A percentile compares a stretch with the other conserved stretches of the same genome.
phyloP scores from a whole-genome alignment of 2,888 invertebrate genomes.

The Bimastos eiseni region DNA sequence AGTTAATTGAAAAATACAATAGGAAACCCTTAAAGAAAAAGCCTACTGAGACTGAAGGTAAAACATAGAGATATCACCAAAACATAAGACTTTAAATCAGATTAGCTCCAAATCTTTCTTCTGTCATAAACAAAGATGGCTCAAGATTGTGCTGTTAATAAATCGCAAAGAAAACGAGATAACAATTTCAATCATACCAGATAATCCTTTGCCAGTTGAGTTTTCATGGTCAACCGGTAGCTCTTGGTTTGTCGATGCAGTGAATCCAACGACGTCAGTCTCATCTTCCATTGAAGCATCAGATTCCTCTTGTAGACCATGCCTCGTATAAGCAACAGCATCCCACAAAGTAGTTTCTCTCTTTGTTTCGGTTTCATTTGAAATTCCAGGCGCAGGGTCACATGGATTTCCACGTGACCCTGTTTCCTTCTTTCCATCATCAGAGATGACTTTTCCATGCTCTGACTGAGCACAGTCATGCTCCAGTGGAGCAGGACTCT shows the following conservation, averaged over 20 bases:
- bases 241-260: not conserved
- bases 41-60: not conserved
- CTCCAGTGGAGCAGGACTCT: not conserved
- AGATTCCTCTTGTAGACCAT: not conserved
- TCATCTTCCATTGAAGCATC: not conserved
- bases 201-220: not conserved
- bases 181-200: not conserved
- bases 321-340: not conserved
- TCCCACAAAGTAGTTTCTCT: not conserved
- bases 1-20: too few species aligned
- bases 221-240: not conserved
- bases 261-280: not conserved
- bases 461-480: too few species aligned
- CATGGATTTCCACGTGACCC: not conserved
- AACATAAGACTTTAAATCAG: not conserved
- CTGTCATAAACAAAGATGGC: too few species aligned
- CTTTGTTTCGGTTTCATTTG: not conserved
- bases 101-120: not conserved
- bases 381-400: not conserved
- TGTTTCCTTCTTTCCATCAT: not conserved
- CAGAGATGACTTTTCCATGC: not conserved
- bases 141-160: not conserved
- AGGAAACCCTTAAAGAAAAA: not conserved
- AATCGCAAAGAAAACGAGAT: not conserved
- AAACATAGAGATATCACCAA: too few species aligned